Percentiles rank a stretch among this genome's conserved stretches.
phyloP scores from a whole-genome alignment of 2,113 vertebrate species.

The Laterallus jamaicensis region DNA sequence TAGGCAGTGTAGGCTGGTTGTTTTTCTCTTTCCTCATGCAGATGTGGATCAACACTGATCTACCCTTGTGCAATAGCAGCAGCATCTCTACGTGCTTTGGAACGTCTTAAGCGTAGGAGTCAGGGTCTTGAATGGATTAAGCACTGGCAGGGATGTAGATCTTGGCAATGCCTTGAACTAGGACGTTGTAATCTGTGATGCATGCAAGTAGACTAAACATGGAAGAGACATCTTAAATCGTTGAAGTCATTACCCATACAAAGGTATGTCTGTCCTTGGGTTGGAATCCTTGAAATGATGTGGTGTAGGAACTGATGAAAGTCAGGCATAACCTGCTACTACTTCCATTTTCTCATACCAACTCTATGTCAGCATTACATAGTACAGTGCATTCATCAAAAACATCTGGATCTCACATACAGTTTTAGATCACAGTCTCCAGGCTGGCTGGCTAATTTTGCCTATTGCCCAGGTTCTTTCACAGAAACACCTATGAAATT shows the following conservation, averaged over 20 bases:
- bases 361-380: not conserved
- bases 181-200: not conserved
- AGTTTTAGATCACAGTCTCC: not conserved
- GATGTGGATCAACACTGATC: not conserved
- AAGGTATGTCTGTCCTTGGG: not conserved
- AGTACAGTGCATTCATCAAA: not conserved
- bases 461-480: not conserved
- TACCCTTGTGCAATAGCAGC: not conserved
- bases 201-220: not conserved
- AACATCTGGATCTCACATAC: not conserved
- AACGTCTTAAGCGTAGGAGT: not conserved
- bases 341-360: not conserved
- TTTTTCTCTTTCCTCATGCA: not conserved
- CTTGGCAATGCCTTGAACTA: not conserved
- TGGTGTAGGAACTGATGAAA: not conserved
- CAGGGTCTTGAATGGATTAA: not conserved
- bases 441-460: not conserved
- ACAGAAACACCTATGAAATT: not conserved
- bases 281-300: not conserved
- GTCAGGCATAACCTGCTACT: not conserved
- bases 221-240: not conserved
- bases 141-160: not conserved
- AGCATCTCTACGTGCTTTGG: not conserved
- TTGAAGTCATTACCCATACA: not conserved
- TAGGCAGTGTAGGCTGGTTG: not conserved